Percentiles rank a stretch among this genome's conserved stretches.
These are phyloP conservation scores for Gymnobelideus leadbeateri DNA, from an alignment of 2,113 vertebrate genomes.

Conservation along the genomic window DNA sequence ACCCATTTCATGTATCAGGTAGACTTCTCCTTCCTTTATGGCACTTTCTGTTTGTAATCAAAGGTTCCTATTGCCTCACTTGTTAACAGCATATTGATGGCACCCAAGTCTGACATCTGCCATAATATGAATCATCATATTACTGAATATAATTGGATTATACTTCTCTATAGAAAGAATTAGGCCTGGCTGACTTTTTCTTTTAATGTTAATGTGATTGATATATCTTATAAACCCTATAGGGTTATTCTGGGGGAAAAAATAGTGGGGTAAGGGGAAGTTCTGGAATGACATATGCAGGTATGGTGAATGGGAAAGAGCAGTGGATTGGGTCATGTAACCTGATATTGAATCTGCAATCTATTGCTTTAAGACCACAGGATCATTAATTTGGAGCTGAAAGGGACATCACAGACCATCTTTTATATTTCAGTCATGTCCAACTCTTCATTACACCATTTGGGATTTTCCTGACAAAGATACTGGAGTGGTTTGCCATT, in stretches of 20 bases:
- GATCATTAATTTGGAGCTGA: neutral
- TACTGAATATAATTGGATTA: neutral
- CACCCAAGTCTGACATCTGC: neutral
- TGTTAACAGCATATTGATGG: neutral
- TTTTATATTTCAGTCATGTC: neutral
- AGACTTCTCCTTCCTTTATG: neutral
- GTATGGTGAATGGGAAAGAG: neutral
- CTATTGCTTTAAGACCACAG: neutral
- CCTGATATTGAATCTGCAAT: neutral
- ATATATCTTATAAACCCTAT: neutral
- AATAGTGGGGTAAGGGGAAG: neutral
- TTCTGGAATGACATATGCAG: neutral
- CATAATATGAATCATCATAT: neutral
- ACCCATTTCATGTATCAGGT: conserved; percentile 82
- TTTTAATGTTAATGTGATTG: neutral
- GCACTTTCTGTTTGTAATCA: neutral
- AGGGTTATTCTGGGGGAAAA: neutral
- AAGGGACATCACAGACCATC: neutral
- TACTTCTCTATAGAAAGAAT: neutral
- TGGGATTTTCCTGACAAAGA: neutral
- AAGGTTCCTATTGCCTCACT: neutral
- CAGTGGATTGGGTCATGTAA: neutral
- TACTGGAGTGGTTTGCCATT: neutral
- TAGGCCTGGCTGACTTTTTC: neutral
- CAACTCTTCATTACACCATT: neutral